Base-by-base conservation (phyloP, 2,797 vertebrate genomes). In the Kryptopterus vitreolus region DNA sequence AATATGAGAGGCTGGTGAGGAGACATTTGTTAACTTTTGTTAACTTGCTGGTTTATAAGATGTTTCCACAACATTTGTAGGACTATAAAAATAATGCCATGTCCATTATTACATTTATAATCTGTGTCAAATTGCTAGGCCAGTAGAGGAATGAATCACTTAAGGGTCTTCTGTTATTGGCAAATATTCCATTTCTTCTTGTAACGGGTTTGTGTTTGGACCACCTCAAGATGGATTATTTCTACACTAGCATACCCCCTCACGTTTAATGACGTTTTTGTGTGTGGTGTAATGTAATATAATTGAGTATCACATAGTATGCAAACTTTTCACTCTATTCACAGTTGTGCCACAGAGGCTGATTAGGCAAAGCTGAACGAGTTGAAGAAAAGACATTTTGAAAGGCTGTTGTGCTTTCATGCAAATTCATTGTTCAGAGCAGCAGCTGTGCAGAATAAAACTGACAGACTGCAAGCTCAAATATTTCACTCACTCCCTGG, bases 361-460 rank as follows among this genome's bases (percentile, higher is more conserved):
- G 20, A 33, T 53, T 31, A 71, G 68, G 31, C 48, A 52, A 52
- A 22, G 48, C 48, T 52, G 24, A 31, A 31, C 9, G 4, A 22
- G 68, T 31, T 31, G 9, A 71, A 31, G 18, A 71, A 20, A 48
- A 52, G 18, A 31, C 4, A 2, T 31, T 52, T 31, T 31, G 48
- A 52, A 52, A 71, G 18, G 48, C 71, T 43, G 10, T 58, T 74
- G 71, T 57, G 20, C 53, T 58, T 24, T 74, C 53, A 58, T 43
- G 53, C 52, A 58, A 24, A 74, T 58, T 31, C 33, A 58, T 38
- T 74, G 53, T 74, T 38, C 55, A 16, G 1, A 58, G 33, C 35
- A 74, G n/a, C 52, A 58, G n/a, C 50, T 12, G 29, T 55, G 71
- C 29, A 31, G 70, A 55, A 72, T 72, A 8, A 71, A 52, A 31